These are phyloP conservation scores for Metacarcinus magister DNA, from an alignment of 2,888 invertebrate genomes.

Conservation along the genomic window DNA sequence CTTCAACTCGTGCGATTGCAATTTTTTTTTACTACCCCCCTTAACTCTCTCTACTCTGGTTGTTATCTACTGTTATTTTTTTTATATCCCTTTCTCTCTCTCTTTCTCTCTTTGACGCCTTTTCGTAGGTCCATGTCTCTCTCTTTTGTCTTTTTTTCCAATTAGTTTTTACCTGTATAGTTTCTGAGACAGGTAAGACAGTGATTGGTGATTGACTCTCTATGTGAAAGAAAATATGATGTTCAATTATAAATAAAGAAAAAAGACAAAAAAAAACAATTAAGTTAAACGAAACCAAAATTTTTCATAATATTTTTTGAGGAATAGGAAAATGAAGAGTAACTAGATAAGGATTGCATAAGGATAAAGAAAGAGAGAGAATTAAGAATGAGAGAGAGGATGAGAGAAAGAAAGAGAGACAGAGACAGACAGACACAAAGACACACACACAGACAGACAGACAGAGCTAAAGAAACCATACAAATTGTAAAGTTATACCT, in stretches of 20 bases:
- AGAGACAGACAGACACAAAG: constrained; percentile 26
- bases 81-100: not conserved
- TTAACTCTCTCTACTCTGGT: not conserved
- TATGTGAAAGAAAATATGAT: not conserved
- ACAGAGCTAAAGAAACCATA: not conserved
- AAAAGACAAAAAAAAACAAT: not conserved
- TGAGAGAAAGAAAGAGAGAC: constrained; percentile 6
- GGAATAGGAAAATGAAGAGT: no score
- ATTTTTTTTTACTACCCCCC: not conserved
- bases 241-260: not conserved
- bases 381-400: not conserved
- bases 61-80: not conserved
- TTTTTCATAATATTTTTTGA: no score
- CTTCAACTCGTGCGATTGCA: not conserved
- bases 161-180: no score
- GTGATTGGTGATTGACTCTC: not conserved
- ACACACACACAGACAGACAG: not conserved
- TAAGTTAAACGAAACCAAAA: not conserved
- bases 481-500: not conserved
- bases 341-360: not conserved
- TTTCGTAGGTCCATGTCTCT: not conserved
- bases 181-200: not conserved
- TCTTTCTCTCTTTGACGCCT: not conserved
- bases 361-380: not conserved
- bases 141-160: not conserved